These are phyloP conservation scores for Pantelozetes paolii DNA, from an alignment of 2,888 invertebrate genomes.

Conservation along the genomic window DNA sequence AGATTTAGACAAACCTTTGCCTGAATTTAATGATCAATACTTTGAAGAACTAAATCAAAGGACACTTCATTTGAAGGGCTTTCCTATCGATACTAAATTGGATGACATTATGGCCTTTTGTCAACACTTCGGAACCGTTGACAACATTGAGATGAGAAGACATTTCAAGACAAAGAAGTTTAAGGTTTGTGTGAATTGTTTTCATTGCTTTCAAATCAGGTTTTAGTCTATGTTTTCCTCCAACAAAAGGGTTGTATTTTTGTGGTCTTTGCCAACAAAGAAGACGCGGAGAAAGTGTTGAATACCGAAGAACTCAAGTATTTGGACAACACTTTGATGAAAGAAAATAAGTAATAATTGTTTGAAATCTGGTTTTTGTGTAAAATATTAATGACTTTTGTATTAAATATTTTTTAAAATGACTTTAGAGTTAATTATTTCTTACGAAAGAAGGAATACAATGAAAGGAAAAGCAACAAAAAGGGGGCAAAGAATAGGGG, in stretches of 20 bases:
- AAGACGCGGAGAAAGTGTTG: conserved; percentile 73
- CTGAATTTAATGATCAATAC: conserved; percentile 76
- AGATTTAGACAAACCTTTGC: conserved; percentile 67
- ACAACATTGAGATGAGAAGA: conserved; percentile 48
- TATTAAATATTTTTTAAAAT: conserved; percentile 16
- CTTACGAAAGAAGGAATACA: conserved; percentile 58
- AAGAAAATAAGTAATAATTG: conserved; percentile 45
- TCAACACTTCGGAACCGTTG: conserved; percentile 50
- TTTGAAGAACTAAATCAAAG: conserved; percentile 69
- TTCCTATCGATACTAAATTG: conserved; percentile 50
- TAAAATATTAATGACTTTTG: too few relatives aligned
- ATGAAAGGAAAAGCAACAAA: conserved; percentile 45
- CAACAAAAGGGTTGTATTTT: conserved; percentile 81
- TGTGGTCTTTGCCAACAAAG: conserved; percentile 73
- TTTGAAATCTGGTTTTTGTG: conserved; percentile 31
- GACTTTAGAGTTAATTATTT: conserved; percentile 50
- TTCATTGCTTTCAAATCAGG: background rate
- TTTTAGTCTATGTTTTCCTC: conserved; percentile 46
- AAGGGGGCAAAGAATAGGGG: conserved; percentile 46
- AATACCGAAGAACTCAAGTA: conserved; percentile 66
- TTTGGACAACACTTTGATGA: conserved; percentile 64
- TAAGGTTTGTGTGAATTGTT: conserved; percentile 42
- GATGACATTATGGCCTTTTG: conserved; percentile 53
- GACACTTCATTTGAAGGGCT: conserved; percentile 69
- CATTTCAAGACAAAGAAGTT: conserved; percentile 43